Percentiles rank a stretch among this genome's conserved stretches.
These are phyloP conservation scores for Erpobdella octoculata DNA, from an alignment of 2,888 invertebrate genomes.

Conservation along the genomic window DNA sequence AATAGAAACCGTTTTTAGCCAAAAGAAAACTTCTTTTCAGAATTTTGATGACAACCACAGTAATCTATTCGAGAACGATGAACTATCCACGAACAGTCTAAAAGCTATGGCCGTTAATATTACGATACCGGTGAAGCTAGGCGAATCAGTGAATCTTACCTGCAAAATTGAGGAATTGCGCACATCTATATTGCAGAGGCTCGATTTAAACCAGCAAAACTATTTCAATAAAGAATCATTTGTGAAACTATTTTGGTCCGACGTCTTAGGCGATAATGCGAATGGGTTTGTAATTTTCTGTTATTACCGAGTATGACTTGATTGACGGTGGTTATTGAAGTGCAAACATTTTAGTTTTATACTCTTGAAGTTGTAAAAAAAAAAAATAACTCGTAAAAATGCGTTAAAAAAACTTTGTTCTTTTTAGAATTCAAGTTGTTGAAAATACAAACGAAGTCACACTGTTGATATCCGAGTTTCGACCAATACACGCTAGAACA, in stretches of 20 bases:
- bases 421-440: constrained; percentile 3
- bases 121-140: neutral
- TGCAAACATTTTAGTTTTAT: neutral
- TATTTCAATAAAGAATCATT: no score
- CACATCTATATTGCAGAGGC: no score
- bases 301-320: neutral
- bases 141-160: constrained; percentile 3
- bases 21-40: no score
- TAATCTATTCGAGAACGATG: no score
- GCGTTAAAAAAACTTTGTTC: neutral
- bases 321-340: neutral
- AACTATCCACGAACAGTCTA: neutral
- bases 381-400: neutral
- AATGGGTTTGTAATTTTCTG: neutral
- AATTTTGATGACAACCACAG: no score
- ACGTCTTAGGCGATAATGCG: neutral
- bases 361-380: neutral
- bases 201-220: no score
- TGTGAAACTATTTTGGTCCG: constrained; percentile 9
- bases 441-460: neutral
- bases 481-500: neutral
- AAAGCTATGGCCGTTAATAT: neutral
- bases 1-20: no score
- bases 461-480: neutral
- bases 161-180: neutral